Evolutionary conservation across 2,113 vertebrate genomes (phyloP), one percentile per base, ranked within the genome.

Genomic region (Pampusana beccarii): DNA sequence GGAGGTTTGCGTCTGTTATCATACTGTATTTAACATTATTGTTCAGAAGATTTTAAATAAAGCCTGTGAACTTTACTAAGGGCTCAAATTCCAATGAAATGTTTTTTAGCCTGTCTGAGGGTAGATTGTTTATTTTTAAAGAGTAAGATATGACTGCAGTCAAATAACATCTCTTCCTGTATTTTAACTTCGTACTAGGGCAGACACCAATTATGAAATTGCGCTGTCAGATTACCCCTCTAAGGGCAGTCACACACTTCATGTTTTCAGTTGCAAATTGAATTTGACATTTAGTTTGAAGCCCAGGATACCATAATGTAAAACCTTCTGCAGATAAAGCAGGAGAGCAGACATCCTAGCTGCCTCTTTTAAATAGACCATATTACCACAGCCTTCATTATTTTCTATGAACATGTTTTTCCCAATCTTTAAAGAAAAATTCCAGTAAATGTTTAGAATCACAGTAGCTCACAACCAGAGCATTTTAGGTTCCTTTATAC

Each of bases 281-380:
- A 96, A 98, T 97, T 94, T 98, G 97, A 97, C 97, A 97, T 97
- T 98, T 98, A 97, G 97, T 98, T 98, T 98, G 96, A 98, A 97
- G 93, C 70, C 74, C 50, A 88, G 75, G 94, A 93, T 75, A 97
- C 69, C 86, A 91, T 93, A 95, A 97, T 88, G 60, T 78, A 92
- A 97, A 97, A 92, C 58, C 79, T 93, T 96, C 85, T 95, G 66
- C 86, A 74, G 95, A 88, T 80, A 90, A 95, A 94, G 26, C 50
- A 91, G 84, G 89, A 92, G 80, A 88, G 74, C 70, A 80, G 28
- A 79, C 50, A 60, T 77, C 62, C 79, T 56, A 50, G 46, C 36
- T 72, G 11, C 3, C 24, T 79, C 29, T 88, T 91, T 92, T 62
- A 80, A 88, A 92, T 25, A 80, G 34, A 26, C 19, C 18, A 86